phyloP scores from a whole-genome alignment of 2,797 vertebrate genomes.

The Euthynnus affinis region DNA sequence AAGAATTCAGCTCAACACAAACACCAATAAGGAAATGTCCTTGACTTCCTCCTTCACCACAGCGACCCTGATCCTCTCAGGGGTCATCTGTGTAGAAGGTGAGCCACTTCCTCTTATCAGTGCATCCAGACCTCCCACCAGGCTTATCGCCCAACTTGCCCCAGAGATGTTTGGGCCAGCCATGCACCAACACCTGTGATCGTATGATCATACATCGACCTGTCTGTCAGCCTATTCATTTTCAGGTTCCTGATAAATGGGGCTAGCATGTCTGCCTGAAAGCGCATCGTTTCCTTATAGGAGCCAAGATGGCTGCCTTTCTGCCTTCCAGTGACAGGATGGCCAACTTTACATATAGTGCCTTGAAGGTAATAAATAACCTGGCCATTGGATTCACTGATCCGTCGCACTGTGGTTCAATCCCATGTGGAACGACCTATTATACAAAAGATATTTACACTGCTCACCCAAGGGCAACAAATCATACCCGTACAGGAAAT shows the following conservation, averaged over 20 bases:
- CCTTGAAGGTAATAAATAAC: slow-evolving; percentile 35
- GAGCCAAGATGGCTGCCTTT: slow-evolving; percentile 45
- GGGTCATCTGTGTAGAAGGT: slow-evolving; percentile 41
- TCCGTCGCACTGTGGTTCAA: slow-evolving; percentile 9
- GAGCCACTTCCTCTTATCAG: slow-evolving; percentile 66
- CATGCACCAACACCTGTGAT: slow-evolving; percentile 33
- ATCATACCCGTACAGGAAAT: neutral
- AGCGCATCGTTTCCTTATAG: slow-evolving; percentile 36
- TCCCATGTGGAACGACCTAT: slow-evolving; percentile 11
- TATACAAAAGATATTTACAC: slow-evolving; percentile 11
- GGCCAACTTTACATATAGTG: neutral
- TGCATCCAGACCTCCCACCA: slow-evolving; percentile 54
- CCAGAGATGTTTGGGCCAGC: slow-evolving; percentile 48
- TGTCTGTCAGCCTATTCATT: slow-evolving; percentile 39
- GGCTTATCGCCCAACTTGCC: slow-evolving; percentile 47
- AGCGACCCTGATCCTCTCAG: slow-evolving; percentile 26
- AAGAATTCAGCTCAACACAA: slow-evolving; percentile 3
- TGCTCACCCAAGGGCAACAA: slow-evolving; percentile 26
- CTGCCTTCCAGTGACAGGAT: slow-evolving; percentile 42
- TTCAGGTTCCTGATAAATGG: slow-evolving; percentile 50
- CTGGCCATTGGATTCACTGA: slow-evolving; percentile 13
- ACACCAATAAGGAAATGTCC: neutral
- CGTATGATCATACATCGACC: slow-evolving; percentile 57
- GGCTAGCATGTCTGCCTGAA: slow-evolving; percentile 50
- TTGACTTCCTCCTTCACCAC: slow-evolving; percentile 10